A percentile compares a stretch with the other conserved stretches of the same genome.
Evolutionary conservation across 1,140 invertebrate species (phyloP).

Genomic region (Mycetomoellerius zeteki): DNA sequence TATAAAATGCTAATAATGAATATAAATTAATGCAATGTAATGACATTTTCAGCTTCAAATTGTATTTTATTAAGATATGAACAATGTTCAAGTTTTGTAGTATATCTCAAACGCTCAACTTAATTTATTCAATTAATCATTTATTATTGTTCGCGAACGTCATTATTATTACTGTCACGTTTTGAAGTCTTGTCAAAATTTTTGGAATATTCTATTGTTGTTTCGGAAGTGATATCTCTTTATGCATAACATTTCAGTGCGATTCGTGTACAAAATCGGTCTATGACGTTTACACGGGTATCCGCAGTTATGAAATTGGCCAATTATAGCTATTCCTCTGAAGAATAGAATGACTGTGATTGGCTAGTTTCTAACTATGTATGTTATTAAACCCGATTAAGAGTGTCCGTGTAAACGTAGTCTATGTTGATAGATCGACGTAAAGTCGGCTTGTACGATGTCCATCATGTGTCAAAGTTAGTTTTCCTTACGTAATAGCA

Average conservation of each 20-base stretch:
- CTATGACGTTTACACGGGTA: too few relatives aligned
- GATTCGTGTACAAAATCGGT: background rate
- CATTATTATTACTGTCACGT: background rate
- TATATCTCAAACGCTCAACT: background rate
- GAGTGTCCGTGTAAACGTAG: too few relatives aligned
- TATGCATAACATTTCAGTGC: background rate
- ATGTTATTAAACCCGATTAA: too few relatives aligned
- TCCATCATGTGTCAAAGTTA: slow-evolving; percentile 39
- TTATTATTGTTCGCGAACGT: slow-evolving; percentile 1
- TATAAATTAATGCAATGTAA: background rate
- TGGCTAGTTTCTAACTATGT: too few relatives aligned
- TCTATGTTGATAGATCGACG: background rate
- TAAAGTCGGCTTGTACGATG: background rate
- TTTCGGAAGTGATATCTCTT: background rate
- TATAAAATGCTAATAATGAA: slow-evolving; percentile 1
- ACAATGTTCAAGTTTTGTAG: background rate
- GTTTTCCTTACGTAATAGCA: slow-evolving; percentile 49
- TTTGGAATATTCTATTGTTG: background rate
- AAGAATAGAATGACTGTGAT: too few relatives aligned
- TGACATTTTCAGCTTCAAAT: background rate
- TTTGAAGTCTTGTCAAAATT: slow-evolving; percentile 5
- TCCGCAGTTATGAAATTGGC: too few relatives aligned
- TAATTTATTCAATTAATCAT: background rate
- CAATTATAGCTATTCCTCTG: too few relatives aligned
- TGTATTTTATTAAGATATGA: background rate